A percentile compares a stretch with the other conserved stretches of the same genome.
phyloP scores from a whole-genome alignment of 2,797 vertebrate species.

The Chiloscyllium punctatum region DNA sequence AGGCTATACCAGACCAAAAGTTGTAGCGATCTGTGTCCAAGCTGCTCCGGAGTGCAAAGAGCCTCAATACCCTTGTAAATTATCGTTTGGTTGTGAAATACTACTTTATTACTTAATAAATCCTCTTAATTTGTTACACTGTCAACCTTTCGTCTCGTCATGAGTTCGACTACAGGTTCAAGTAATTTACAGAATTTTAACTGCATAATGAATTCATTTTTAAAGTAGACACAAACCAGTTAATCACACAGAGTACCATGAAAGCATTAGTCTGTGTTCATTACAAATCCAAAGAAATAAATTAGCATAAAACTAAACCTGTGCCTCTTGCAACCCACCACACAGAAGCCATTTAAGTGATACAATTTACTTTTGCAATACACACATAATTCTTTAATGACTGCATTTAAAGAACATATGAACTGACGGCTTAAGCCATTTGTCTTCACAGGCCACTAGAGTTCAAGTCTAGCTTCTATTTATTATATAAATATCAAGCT shows the following conservation, averaged over 20 bases:
- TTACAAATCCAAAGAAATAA: not conserved
- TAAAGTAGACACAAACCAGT: not conserved
- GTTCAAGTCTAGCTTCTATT: not conserved
- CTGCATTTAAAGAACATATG: not conserved
- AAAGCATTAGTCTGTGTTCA: not conserved
- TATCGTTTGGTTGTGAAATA: not conserved
- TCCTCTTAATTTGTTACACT: not conserved
- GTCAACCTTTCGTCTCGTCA: not conserved
- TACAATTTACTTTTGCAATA: not conserved
- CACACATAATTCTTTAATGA: not conserved
- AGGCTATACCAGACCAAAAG: not conserved
- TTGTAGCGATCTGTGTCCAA: not conserved
- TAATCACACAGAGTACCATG: not conserved
- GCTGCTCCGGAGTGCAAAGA: not conserved
- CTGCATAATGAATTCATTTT: not conserved
- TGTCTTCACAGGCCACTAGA: not conserved
- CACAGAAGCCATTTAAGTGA: not conserved
- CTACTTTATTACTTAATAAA: not conserved
- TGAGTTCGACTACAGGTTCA: not conserved
- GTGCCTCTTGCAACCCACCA: not conserved
- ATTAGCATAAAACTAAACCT: not conserved
- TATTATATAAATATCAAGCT: not conserved
- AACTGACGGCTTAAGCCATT: not conserved
- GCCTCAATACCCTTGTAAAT: not conserved
- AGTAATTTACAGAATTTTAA: not conserved